Base-by-base conservation (phyloP, 2,113 vertebrate genomes). In the Melospiza melodia region DNA sequence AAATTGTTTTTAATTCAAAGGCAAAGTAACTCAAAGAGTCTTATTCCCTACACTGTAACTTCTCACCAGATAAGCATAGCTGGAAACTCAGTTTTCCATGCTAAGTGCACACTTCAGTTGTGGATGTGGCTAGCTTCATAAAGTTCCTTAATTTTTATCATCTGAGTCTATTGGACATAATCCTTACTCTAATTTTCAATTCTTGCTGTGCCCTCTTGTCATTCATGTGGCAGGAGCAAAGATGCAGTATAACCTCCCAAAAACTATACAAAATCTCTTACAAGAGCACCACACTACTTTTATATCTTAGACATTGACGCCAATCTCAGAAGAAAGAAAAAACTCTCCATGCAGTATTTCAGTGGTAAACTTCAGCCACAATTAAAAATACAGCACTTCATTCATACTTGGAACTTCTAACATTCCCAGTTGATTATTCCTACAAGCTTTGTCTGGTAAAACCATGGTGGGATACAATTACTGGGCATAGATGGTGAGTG, bases 81-180 rank as follows among this genome's bases (percentile, higher is more conserved):
- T 13, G 14, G 15, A 49, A 76, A 69, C 21, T 30, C n/a, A 12
- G 24, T 49, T 52, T 88, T 44, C 62, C 39, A 25, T 5, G 5
- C 8, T 31, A 83, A 69, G 5, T 2, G 2, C 51, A 62, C 1
- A 0, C 6, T 8, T 23, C 24, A 57, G 0, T 15, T 68, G 23
- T 35, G 8, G 19, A 25, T 9, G 15, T 15, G 21, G 7, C 31
- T 1, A 4, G 16, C 16, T 61, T 9, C 7, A 7, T 49, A 39
- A 61, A 5, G 9, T 2, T 66, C 23, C 31, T 37, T 24, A 85
- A 27, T 10, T 46, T 37, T 59, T 25, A 41, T 7, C 55, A 74
- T 58, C 33, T 66, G 46, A 58, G 8, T 43, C 55, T 57, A 21
- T 8, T 7, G 3, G 11, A 35, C 4, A 15, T 44, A 69, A 76